These are phyloP conservation scores for Tetropium fuscum DNA, from an alignment of 2,888 invertebrate genomes.

Conservation along the genomic window DNA sequence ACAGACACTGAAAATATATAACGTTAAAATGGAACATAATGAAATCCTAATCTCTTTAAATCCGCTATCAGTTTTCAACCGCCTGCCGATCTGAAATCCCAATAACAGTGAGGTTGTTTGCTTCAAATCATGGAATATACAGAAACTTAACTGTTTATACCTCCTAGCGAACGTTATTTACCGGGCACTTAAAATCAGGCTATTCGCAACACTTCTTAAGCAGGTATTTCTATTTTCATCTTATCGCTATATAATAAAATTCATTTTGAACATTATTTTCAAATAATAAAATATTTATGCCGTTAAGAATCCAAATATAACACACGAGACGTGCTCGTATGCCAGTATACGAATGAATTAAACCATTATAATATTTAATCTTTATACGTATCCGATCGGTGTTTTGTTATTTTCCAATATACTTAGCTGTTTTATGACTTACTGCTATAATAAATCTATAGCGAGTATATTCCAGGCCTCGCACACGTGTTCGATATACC, in stretches of 20 bases:
- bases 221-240: slow-evolving; percentile 28
- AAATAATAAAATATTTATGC: slow-evolving; percentile 51
- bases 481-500: slow-evolving; percentile 25
- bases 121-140: slow-evolving; percentile 14
- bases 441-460: slow-evolving; percentile 26
- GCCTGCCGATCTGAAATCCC: not conserved
- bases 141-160: slow-evolving; percentile 19
- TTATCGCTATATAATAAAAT: slow-evolving; percentile 26
- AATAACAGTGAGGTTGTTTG: slow-evolving; percentile 22
- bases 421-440: slow-evolving; percentile 26
- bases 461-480: slow-evolving; percentile 21
- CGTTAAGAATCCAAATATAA: slow-evolving; percentile 54
- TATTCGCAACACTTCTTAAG: slow-evolving; percentile 9
- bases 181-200: not conserved
- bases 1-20: too few species aligned
- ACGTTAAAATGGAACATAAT: too few species aligned
- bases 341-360: slow-evolving; percentile 56
- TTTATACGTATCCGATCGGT: slow-evolving; percentile 22
- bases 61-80: not conserved
- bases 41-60: too few species aligned
- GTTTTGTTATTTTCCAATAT: slow-evolving; percentile 30
- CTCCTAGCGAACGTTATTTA: slow-evolving; percentile 5
- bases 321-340: slow-evolving; percentile 54
- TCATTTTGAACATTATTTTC: slow-evolving; percentile 34
- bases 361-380: slow-evolving; percentile 56